Base-by-base conservation (phyloP, 2,113 vertebrate genomes). In the Lasiurus cinereus region DNA sequence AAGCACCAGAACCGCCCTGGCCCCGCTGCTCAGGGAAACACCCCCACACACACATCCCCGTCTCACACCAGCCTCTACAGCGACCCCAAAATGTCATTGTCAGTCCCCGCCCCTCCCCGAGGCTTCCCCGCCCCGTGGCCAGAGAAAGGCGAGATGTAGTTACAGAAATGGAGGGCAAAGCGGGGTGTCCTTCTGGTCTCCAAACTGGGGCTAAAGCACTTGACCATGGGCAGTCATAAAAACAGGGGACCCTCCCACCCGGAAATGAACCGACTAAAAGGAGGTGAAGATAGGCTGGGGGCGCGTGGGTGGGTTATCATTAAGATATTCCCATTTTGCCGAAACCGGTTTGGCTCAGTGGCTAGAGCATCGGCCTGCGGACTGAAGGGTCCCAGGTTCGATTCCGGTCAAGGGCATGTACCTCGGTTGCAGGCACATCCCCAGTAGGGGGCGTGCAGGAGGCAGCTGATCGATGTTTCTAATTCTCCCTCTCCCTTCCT, bases 221-320 rank as follows among this genome's bases (percentile, higher is more conserved):
- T 89, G 72, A 72, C 84, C 31, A 83, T 69, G 64, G 67, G 72
- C 14, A 64, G 24, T 64, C 39, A 80, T 43, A 85, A 90, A 94
- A 90, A 84, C 50, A 79, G 39, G 83, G 22, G 3, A 92, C 46
- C 90, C 31, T 94, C 21, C 11, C 46, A 72, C 13, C 36, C 69
- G 62, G 24, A 94, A 90, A 79, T 12, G 1, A 13, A 11, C 29
- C 39, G 8, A 70, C 19, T 90, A 24, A 74, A 76, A 85, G 15
- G 39, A 85, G 13, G 14, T 50, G 2, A 33, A 83, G 18, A 90
- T 31, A 83, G 29, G 73, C n/a, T 54, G 8, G 5, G 0, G 18
- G 1, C 27, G 10, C 7, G 2, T 78, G 21, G 7, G 5, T 10
- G n/a, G 27, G 36, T n/a, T n/a, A n/a, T n/a, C n/a, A n/a, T n/a